Percentiles rank a stretch among this genome's conserved stretches.
These are phyloP conservation scores for Threskiornis aethiopicus DNA, from an alignment of 2,797 vertebrate genomes.

Conservation along the genomic window DNA sequence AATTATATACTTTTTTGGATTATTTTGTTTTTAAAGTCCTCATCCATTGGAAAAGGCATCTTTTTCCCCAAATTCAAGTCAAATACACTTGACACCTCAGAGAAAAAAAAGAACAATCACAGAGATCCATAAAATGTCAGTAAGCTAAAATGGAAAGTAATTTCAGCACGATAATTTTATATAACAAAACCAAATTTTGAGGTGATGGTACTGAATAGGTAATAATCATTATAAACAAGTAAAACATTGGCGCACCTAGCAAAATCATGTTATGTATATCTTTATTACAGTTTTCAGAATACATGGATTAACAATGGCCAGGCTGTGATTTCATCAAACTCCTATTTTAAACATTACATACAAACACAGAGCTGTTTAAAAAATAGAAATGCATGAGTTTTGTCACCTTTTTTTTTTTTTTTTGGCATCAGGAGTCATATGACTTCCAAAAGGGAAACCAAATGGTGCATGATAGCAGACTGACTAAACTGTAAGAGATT, in stretches of 20 bases:
- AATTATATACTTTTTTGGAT: not conserved
- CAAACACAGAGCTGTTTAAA: slow-evolving; percentile 63
- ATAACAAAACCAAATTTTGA: not conserved
- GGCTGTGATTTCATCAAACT: slow-evolving; percentile 62
- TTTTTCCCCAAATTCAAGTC: not conserved
- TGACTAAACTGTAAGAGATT: slow-evolving; percentile 4
- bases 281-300: slow-evolving; percentile 67
- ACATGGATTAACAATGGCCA: slow-evolving; percentile 63
- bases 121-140: not conserved
- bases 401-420: not conserved
- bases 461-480: slow-evolving; percentile 28
- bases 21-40: not conserved
- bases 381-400: slow-evolving; percentile 62
- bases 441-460: slow-evolving; percentile 57
- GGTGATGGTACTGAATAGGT: not conserved
- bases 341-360: slow-evolving; percentile 64
- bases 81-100: not conserved
- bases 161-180: not conserved
- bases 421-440: slow-evolving; percentile 48
- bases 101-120: not conserved
- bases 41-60: not conserved
- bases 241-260: slow-evolving; percentile 41
- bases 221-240: not conserved
- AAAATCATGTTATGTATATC: slow-evolving; percentile 32
- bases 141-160: not conserved